Conservation (phyloP, 2,888 invertebrate genomes). For the Lithosia quadra region DNA sequence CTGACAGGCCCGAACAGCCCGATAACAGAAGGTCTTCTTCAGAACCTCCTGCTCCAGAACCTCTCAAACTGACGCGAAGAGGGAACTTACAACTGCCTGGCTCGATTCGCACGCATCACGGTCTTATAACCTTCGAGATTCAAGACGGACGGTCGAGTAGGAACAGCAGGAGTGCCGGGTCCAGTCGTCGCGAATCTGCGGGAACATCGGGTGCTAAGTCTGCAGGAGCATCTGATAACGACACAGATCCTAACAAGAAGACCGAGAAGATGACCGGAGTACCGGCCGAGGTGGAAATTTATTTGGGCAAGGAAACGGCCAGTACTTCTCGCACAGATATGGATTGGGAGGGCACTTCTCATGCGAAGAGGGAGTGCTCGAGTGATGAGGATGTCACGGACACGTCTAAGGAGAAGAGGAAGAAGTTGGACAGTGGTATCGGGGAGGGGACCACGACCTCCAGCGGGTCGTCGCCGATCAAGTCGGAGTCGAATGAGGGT, state of each 20-base stretch:
- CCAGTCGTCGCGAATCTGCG: neutral
- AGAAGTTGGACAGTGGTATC: conserved; percentile 89
- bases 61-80: neutral
- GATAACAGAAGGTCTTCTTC: conserved; percentile 17
- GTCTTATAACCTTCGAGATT: conserved; percentile 63
- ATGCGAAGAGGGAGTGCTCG: conserved; percentile 35
- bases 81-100: conserved; percentile 16
- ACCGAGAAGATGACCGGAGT: conserved; percentile 24
- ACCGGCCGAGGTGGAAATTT: conserved; percentile 62
- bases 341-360: conserved; percentile 51
- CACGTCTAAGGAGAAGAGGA: conserved; percentile 65
- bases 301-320: conserved; percentile 53
- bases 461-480: conserved; percentile 58
- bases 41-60: conserved; percentile 13
- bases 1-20: conserved; percentile 1
- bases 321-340: conserved; percentile 50
- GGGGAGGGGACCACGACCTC: conserved; percentile 77
- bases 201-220: conserved; percentile 6
- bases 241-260: neutral
- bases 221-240: conserved; percentile 6
- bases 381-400: conserved; percentile 47
- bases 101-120: conserved; percentile 43
- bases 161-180: neutral
- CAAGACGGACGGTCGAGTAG: conserved; percentile 38
- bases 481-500: conserved; percentile 48